Conservation (phyloP, 2,888 invertebrate species). For the Synanthedon formicaeformis region DNA sequence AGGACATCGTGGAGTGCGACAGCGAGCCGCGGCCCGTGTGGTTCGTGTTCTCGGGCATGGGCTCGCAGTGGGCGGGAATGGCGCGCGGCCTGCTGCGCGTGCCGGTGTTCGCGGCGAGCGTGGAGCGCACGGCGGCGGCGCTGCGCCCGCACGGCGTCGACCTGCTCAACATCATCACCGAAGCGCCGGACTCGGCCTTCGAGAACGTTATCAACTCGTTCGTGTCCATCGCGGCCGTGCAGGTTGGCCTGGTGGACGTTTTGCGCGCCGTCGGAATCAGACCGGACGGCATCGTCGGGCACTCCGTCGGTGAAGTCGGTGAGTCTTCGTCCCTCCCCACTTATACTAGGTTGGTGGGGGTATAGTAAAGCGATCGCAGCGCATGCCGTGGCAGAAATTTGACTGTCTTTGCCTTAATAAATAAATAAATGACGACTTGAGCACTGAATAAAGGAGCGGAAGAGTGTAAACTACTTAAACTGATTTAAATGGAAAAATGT, state of each 20-base stretch:
- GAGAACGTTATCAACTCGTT: constrained; percentile 92
- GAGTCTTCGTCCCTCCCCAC: constrained; percentile 7
- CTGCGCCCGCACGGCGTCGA: constrained; percentile 85
- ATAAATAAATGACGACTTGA: not conserved
- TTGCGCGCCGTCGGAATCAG: constrained; percentile 79
- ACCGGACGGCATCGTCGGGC: constrained; percentile 96
- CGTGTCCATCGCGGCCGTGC: constrained; percentile 94
- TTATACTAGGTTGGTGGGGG: too few relatives aligned
- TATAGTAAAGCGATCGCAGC: too few relatives aligned
- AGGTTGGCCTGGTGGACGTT: constrained; percentile 95
- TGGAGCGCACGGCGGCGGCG: constrained; percentile 80
- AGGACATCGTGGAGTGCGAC: constrained; percentile 37
- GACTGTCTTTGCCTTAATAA: too few relatives aligned
- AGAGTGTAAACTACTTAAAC: too few relatives aligned
- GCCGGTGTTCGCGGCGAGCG: constrained; percentile 83
- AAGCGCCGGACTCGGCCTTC: constrained; percentile 81
- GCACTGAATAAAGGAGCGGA: not conserved
- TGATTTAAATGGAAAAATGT: too few relatives aligned
- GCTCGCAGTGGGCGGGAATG: constrained; percentile 98
- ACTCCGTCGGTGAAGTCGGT: constrained; percentile 92
- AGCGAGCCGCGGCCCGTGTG: constrained; percentile 84
- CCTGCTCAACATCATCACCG: constrained; percentile 82
- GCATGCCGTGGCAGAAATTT: too few relatives aligned
- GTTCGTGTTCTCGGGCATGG: constrained; percentile 98
- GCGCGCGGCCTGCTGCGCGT: constrained; percentile 86